Base-by-base conservation (phyloP, 2,113 vertebrate species). In the Nothoprocta perdicaria region DNA sequence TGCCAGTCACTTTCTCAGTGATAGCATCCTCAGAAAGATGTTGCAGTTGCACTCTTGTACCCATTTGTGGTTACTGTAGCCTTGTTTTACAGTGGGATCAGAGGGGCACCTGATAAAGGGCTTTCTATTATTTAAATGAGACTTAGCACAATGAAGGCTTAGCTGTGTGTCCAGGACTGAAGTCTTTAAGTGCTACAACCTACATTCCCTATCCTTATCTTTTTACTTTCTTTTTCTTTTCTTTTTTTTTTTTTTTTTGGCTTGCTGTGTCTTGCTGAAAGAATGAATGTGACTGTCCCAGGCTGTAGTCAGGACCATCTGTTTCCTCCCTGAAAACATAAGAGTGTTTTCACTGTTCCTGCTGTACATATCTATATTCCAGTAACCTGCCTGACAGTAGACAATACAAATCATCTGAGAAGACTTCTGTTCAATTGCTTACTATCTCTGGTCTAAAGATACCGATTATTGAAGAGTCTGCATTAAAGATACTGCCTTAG, bases 281-380 rank as follows among this genome's bases (percentile, higher is more conserved):
- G 63, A 77, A 45, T 69, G 67, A 58, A 33, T 0, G 1, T 67
- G 57, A 6, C 67, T 91, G 81, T 61, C 75, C 58, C 10, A 3
- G 48, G 35, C 2, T 29, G 1, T 46, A 83, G 50, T 18, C 63
- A 53, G 82, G 41, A 55, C 68, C 58, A 12, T 91, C 18, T n/a
- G 14, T 80, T 84, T 71, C 21, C 46, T 89, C 18, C 8, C 12
- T 66, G 72, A 60, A 79, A 66, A 89, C 50, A 35, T 9, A 24
- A 60, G 38, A 71, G 50, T 7, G 15, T 57, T 57, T 57, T 57
- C 53, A 57, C 53, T 57, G 18, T 67, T 89, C 31, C 33, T 85
- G 41, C 72, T 83, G 10, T 35, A 27, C 0, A 0, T 69, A 35
- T 60, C 41, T 85, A 1, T 71, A 19, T 85, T 58, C 31, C 24